phyloP scores from a whole-genome alignment of 2,113 vertebrate species.

The Colinus virginianus region DNA sequence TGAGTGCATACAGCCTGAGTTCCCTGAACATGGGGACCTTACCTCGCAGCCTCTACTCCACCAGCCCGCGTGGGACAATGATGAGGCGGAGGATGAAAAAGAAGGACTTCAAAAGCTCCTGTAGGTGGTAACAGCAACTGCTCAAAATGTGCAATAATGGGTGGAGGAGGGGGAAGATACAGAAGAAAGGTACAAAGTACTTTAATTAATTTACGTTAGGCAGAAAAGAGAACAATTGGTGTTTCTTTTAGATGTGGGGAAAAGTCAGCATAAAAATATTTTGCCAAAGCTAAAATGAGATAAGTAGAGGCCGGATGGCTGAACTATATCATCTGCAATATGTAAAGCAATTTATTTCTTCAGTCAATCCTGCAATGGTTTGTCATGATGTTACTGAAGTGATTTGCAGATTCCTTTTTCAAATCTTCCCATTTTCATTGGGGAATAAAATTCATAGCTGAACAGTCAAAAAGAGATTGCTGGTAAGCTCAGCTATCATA shows the following conservation, averaged over 20 bases:
- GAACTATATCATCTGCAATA: background rate
- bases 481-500: background rate
- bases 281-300: background rate
- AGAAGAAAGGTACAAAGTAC: background rate
- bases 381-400: background rate
- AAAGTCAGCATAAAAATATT: background rate
- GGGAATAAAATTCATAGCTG: background rate
- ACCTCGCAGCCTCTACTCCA: slow-evolving; percentile 96
- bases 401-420: slow-evolving; percentile 3
- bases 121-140: slow-evolving; percentile 82
- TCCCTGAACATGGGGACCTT: slow-evolving; percentile 96
- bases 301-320: background rate
- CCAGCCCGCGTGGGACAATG: slow-evolving; percentile 93
- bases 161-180: slow-evolving; percentile 46
- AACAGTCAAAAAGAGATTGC: background rate
- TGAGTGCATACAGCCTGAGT: slow-evolving; percentile 98
- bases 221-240: background rate
- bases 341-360: background rate
- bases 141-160: slow-evolving; percentile 43
- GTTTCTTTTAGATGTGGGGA: background rate
- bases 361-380: background rate
- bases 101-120: slow-evolving; percentile 98
- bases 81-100: slow-evolving; percentile 96
- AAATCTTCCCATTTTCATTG: background rate
- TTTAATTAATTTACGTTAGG: background rate